Percentiles rank a stretch among this genome's conserved stretches.
These are phyloP conservation scores for Drosophila pseudoobscura DNA, from an alignment of 1,140 invertebrate species.

Conservation along the genomic window DNA sequence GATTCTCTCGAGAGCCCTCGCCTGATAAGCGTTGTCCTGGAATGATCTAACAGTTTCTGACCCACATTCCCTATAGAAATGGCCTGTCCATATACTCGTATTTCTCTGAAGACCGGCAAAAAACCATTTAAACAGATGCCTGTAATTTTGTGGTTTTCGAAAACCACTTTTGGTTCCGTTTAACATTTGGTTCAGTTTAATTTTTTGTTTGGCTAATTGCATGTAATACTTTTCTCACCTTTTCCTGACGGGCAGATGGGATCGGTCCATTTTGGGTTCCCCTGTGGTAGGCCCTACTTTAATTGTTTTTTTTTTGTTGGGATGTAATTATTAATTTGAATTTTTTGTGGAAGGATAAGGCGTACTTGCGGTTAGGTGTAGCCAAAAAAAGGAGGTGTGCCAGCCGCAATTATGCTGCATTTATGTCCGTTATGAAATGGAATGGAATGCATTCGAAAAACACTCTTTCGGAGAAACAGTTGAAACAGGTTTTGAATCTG, in stretches of 20 bases:
- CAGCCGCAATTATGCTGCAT: constrained; percentile 63
- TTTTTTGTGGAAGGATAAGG: constrained; percentile 47
- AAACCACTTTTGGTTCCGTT: constrained; percentile 5
- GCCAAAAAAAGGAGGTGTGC: constrained; percentile 29
- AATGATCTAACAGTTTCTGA: constrained; percentile 29
- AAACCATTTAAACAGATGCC: constrained; percentile 64
- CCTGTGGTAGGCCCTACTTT: constrained; percentile 5
- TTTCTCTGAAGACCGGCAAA: constrained; percentile 8
- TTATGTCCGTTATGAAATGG: constrained; percentile 40
- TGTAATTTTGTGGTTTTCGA: constrained; percentile 66
- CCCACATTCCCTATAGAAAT: background rate
- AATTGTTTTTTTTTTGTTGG: constrained; percentile 36
- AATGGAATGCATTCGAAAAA: constrained; percentile 3
- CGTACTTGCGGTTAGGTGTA: constrained; percentile 52
- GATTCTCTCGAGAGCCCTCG: constrained; percentile 51
- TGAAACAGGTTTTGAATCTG: too few relatives aligned
- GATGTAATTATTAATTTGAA: constrained; percentile 53
- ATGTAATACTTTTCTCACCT: constrained; percentile 77
- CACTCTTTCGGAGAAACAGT: background rate
- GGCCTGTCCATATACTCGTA: too few relatives aligned
- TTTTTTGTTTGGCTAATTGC: constrained; percentile 24
- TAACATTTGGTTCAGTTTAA: background rate
- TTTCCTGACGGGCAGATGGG: constrained; percentile 28
- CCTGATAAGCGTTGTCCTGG: constrained; percentile 60
- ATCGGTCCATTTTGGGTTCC: constrained; percentile 5